Percentiles rank a stretch among this genome's conserved stretches.
These are phyloP conservation scores for Pipistrellus pipistrellus DNA, from an alignment of 2,797 vertebrate genomes.

Conservation along the genomic window DNA sequence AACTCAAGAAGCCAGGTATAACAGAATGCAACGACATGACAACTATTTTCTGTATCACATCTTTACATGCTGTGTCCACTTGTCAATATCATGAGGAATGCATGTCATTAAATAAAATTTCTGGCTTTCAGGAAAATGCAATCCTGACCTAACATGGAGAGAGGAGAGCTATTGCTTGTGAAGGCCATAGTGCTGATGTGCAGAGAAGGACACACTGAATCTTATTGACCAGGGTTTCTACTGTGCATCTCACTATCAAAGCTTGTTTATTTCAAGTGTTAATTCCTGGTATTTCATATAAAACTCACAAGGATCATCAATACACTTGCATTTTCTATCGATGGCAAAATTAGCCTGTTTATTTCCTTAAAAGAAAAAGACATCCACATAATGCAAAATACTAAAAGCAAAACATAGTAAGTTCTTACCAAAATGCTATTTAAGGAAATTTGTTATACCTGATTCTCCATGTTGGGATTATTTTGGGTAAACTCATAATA, in stretches of 20 bases:
- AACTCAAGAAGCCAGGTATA: background rate
- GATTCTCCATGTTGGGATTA: background rate
- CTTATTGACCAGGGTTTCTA: background rate
- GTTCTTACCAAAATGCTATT: background rate
- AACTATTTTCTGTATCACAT: background rate
- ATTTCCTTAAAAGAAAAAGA: constrained; percentile 16
- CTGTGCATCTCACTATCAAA: background rate
- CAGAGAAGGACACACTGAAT: background rate
- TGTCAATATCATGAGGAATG: background rate
- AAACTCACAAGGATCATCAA: background rate
- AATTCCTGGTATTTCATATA: background rate
- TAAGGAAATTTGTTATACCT: constrained; percentile 12
- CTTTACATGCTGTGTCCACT: background rate
- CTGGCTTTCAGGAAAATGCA: background rate
- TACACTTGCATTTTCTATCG: background rate
- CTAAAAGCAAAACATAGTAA: background rate
- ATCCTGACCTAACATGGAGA: background rate
- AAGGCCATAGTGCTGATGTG: background rate
- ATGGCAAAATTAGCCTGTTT: background rate
- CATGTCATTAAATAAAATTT: background rate
- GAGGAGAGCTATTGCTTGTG: background rate
- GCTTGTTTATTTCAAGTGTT: background rate
- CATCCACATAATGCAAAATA: background rate
- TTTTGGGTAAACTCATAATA: constrained; percentile 32
- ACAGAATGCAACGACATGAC: background rate